Evolutionary conservation across 1,140 invertebrate genomes (phyloP).

Genomic region (Neodiprion lecontei): DNA sequence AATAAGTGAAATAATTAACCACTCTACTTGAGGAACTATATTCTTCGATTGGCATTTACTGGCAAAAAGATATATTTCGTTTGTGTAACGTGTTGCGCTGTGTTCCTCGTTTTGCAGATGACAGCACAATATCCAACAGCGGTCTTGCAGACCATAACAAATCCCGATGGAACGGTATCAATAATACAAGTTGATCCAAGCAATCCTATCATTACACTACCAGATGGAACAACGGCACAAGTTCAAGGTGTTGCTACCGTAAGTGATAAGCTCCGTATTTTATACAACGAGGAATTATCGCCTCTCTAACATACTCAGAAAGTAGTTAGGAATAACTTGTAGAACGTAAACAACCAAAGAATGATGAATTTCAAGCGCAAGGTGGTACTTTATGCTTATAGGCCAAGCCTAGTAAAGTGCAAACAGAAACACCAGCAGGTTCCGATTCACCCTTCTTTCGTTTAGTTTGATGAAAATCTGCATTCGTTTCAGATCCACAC

Average conservation of each 20-base stretch:
- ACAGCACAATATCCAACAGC: slow-evolving; percentile 83
- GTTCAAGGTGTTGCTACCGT: slow-evolving; percentile 89
- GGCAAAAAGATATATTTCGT: slow-evolving; percentile 9
- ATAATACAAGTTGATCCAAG: slow-evolving; percentile 96
- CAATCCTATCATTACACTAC: slow-evolving; percentile 92
- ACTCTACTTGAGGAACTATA: background rate
- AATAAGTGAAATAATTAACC: too few species aligned
- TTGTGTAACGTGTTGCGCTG: background rate
- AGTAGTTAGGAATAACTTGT: background rate
- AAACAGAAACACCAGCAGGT: slow-evolving; percentile 7
- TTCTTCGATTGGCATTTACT: background rate
- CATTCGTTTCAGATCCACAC: slow-evolving; percentile 72
- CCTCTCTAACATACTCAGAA: background rate
- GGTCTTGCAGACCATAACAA: slow-evolving; percentile 95
- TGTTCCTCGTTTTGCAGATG: slow-evolving; percentile 58
- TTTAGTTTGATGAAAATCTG: slow-evolving; percentile 12
- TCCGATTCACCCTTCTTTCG: slow-evolving; percentile 3
- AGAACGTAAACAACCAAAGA: slow-evolving; percentile 1
- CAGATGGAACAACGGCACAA: slow-evolving; percentile 95
- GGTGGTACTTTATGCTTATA: background rate
- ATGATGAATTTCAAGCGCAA: slow-evolving; percentile 5
- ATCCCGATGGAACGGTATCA: slow-evolving; percentile 95
- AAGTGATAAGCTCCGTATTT: slow-evolving; percentile 48
- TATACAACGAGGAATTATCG: background rate
- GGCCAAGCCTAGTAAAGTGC: background rate